Evolutionary conservation across 1,140 invertebrate species (phyloP).

Genomic region (Ostrea denselamellosa): DNA sequence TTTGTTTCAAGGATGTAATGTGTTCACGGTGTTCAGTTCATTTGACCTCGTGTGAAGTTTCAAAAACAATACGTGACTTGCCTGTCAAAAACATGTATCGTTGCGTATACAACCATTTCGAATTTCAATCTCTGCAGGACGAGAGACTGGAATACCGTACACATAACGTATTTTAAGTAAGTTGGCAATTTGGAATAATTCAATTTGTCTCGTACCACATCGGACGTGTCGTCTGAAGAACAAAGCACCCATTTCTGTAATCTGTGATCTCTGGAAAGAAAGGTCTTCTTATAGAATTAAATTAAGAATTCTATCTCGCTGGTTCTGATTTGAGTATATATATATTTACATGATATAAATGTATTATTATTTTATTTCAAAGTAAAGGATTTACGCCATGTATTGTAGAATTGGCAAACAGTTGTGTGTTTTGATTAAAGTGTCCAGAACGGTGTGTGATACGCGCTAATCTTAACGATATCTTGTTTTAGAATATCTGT

Average conservation of each 20-base stretch:
- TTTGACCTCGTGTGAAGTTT: too few relatives aligned
- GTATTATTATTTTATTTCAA: background rate
- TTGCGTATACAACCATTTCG: too few relatives aligned
- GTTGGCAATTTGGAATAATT: background rate
- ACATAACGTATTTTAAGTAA: too few relatives aligned
- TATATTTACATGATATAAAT: background rate
- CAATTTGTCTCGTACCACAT: background rate
- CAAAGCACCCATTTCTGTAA: background rate
- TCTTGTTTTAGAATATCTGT: background rate
- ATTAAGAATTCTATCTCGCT: background rate
- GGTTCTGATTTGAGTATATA: background rate
- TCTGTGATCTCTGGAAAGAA: background rate
- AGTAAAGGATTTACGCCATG: conserved; percentile 8
- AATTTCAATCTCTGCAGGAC: too few relatives aligned
- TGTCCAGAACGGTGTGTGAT: background rate
- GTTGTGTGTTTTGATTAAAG: background rate
- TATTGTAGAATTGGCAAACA: conserved; percentile 4
- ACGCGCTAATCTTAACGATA: background rate
- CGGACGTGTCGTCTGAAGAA: background rate
- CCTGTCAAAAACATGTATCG: too few relatives aligned
- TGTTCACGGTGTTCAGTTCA: too few relatives aligned
- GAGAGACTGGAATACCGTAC: too few relatives aligned
- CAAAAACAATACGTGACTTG: too few relatives aligned
- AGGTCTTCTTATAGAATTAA: background rate
- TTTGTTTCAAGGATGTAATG: too few relatives aligned